Percentiles rank a stretch among this genome's conserved stretches.
Evolutionary conservation across 2,888 invertebrate species (phyloP).

Genomic region (Tiphia femorata): DNA sequence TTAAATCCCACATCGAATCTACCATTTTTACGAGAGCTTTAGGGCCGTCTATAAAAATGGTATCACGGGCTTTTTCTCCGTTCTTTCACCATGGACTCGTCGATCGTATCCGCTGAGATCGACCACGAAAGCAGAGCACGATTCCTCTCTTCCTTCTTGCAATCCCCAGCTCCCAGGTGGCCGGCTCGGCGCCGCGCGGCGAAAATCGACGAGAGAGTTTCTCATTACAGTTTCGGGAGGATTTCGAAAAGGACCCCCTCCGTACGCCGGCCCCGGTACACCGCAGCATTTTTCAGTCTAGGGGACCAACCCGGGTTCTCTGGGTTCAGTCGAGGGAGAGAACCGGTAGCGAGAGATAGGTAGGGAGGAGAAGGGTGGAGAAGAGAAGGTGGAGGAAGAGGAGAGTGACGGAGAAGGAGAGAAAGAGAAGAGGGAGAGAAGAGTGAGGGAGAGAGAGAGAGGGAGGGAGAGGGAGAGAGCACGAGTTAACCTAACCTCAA

Average conservation of each 20-base stretch:
- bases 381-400: slow-evolving; percentile 20
- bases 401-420: slow-evolving; percentile 29
- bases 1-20: too few species aligned
- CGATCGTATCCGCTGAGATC: too few species aligned
- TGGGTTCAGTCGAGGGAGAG: slow-evolving; percentile 44
- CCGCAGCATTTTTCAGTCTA: slow-evolving; percentile 66
- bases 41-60: too few species aligned
- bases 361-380: not conserved
- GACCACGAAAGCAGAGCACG: too few species aligned
- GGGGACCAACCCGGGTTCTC: slow-evolving; percentile 54
- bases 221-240: slow-evolving; percentile 54
- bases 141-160: too few species aligned
- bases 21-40: too few species aligned
- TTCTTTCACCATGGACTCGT: too few species aligned
- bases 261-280: slow-evolving; percentile 54
- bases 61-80: too few species aligned
- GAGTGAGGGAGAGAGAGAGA: slow-evolving; percentile 16
- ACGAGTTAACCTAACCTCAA: slow-evolving; percentile 63
- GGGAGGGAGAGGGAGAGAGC: slow-evolving; percentile 33
- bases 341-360: slow-evolving; percentile 26
- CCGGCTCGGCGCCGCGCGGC: slow-evolving; percentile 27
- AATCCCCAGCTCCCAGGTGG: too few species aligned
- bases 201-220: slow-evolving; percentile 44
- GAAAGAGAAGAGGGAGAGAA: slow-evolving; percentile 15
- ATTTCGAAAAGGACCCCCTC: slow-evolving; percentile 58